Evolutionary conservation across 2,888 invertebrate genomes (phyloP).

Genomic region (Macaria liturata): DNA sequence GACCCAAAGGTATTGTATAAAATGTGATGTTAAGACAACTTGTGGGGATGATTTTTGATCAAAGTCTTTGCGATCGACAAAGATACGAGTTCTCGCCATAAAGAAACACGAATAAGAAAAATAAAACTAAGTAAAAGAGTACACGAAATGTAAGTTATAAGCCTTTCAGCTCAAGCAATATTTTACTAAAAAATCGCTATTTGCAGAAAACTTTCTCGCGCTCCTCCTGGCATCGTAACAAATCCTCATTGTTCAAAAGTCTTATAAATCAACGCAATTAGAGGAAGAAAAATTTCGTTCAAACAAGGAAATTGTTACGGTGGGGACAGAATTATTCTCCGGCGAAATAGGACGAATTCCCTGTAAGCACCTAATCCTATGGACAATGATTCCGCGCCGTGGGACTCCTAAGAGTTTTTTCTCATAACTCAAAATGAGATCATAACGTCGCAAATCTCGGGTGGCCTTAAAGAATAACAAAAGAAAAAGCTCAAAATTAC

Average conservation of each 20-base stretch:
- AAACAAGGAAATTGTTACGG: slow-evolving; percentile 41
- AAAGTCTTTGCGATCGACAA: too few relatives aligned
- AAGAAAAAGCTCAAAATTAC: slow-evolving; percentile 79
- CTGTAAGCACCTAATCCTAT: slow-evolving; percentile 70
- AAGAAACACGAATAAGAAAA: too few relatives aligned
- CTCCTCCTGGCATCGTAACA: slow-evolving; percentile 40
- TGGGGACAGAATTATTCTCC: slow-evolving; percentile 39
- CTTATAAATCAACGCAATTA: slow-evolving; percentile 35
- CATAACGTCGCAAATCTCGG: slow-evolving; percentile 78
- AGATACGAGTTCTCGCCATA: too few relatives aligned
- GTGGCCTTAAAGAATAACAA: slow-evolving; percentile 78
- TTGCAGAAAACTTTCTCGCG: slow-evolving; percentile 34
- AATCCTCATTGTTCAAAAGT: slow-evolving; percentile 33
- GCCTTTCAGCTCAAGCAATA: background rate
- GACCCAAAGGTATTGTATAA: slow-evolving; percentile 60
- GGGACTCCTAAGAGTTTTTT: slow-evolving; percentile 76
- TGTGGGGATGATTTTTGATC: too few relatives aligned
- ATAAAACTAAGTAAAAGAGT: too few relatives aligned
- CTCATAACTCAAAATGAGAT: slow-evolving; percentile 82
- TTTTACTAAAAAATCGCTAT: slow-evolving; percentile 1
- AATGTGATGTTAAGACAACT: slow-evolving; percentile 34
- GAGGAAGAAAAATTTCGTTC: slow-evolving; percentile 35
- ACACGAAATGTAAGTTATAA: too few relatives aligned
- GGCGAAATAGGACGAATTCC: slow-evolving; percentile 46
- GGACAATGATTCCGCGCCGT: slow-evolving; percentile 70